phyloP scores from a whole-genome alignment of 2,888 invertebrate genomes.

The Apocheima hispidaria region DNA sequence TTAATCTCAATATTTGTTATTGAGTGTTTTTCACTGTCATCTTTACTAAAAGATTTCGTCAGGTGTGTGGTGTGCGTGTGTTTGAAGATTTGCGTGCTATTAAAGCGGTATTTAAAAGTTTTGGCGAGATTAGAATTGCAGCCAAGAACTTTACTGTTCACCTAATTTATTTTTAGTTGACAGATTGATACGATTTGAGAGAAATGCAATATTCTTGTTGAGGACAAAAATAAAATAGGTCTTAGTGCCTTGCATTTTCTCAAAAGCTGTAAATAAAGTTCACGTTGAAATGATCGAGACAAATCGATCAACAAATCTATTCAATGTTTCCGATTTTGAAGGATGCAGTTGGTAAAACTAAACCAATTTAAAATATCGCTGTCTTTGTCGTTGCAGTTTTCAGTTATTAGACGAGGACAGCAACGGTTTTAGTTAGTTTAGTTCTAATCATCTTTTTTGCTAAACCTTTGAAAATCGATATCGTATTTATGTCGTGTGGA shows the following conservation, averaged over 20 bases:
- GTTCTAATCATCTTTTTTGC: not conserved
- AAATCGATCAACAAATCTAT: slow-evolving; percentile 34
- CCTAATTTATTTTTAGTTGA: not conserved
- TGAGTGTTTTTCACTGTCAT: slow-evolving; percentile 34
- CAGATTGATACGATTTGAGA: slow-evolving; percentile 9
- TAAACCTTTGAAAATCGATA: not conserved
- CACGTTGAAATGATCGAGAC: slow-evolving; percentile 1
- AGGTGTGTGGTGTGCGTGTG: slow-evolving; percentile 28
- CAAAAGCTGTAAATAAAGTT: slow-evolving; percentile 19
- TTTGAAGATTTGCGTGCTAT: slow-evolving; percentile 7
- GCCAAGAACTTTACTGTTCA: slow-evolving; percentile 1
- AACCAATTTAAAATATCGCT: not conserved
- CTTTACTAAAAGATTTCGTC: slow-evolving; percentile 36
- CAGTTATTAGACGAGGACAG: not conserved
- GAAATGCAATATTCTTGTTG: slow-evolving; percentile 39
- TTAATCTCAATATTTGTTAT: slow-evolving; percentile 37
- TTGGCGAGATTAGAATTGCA: slow-evolving; percentile 4
- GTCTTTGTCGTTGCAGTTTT: not conserved
- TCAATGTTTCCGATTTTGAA: slow-evolving; percentile 16
- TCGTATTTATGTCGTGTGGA: slow-evolving; percentile 43
- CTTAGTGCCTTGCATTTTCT: slow-evolving; percentile 37
- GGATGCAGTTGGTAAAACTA: not conserved
- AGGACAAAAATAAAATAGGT: slow-evolving; percentile 38
- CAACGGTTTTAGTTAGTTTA: not conserved
- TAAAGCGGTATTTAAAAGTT: not conserved